These are phyloP conservation scores for Acanthosepion lycidas DNA, from an alignment of 2,888 invertebrate species.

Conservation along the genomic window DNA sequence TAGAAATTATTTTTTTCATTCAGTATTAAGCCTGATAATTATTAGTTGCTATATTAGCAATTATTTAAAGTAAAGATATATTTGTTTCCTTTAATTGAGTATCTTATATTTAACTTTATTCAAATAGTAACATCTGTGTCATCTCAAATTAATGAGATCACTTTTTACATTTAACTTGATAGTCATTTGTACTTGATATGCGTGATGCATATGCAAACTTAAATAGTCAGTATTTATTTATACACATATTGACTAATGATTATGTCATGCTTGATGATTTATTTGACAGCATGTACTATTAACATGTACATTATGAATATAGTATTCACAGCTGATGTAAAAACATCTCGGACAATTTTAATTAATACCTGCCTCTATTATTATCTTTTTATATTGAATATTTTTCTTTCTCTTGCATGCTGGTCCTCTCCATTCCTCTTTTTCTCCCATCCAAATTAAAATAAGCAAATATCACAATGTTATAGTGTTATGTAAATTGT, in stretches of 20 bases:
- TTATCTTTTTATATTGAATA: too few relatives aligned
- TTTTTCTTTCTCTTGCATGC: too few relatives aligned
- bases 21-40: neutral
- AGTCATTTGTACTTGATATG: neutral
- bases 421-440: too few relatives aligned
- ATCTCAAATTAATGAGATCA: neutral
- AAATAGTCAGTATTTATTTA: neutral
- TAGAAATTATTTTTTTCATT: neutral
- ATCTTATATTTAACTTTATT: neutral
- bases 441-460: too few relatives aligned
- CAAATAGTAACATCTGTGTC: neutral
- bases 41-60: neutral
- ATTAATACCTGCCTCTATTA: too few relatives aligned
- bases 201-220: neutral
- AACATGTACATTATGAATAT: neutral
- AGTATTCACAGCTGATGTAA: too few relatives aligned
- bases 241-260: neutral
- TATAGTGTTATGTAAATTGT: too few relatives aligned
- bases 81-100: neutral
- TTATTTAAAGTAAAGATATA: neutral
- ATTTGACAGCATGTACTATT: neutral
- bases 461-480: too few relatives aligned
- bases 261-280: neutral
- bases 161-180: neutral
- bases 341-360: too few relatives aligned